Percentiles rank a stretch among this genome's conserved stretches.
Conservation (phyloP, 2,888 invertebrate genomes). For the Parascotia fuliginaria region DNA sequence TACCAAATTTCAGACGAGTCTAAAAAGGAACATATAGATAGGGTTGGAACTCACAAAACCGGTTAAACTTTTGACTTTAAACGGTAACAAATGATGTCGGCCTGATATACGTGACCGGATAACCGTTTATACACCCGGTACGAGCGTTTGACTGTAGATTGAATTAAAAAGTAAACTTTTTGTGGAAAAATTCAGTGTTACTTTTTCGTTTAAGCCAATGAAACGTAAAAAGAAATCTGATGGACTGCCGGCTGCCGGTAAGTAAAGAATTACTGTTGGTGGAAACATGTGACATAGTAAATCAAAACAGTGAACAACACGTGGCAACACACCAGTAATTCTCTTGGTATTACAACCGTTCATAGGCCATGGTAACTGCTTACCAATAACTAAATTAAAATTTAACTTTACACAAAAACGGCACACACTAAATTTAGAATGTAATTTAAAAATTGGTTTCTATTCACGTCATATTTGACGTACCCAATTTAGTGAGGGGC, state of each 20-base stretch:
- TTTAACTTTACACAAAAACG: too few relatives aligned
- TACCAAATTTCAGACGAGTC: not conserved
- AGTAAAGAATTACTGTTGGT: too few relatives aligned
- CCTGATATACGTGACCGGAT: constrained; percentile 38
- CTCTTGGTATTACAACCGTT: too few relatives aligned
- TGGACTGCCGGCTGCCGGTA: not conserved
- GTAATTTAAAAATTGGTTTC: not conserved
- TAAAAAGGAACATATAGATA: constrained; percentile 5
- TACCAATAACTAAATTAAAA: too few relatives aligned
- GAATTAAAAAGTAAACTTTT: constrained; percentile 29
- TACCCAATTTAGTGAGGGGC: not conserved
- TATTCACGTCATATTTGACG: not conserved
- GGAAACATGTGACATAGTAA: too few relatives aligned
- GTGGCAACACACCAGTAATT: too few relatives aligned
- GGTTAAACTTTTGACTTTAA: constrained; percentile 19
- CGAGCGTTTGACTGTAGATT: constrained; percentile 25
- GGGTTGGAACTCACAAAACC: constrained; percentile 15
- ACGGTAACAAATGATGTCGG: constrained; percentile 36
- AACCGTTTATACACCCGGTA: constrained; percentile 30
- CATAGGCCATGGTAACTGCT: too few relatives aligned
- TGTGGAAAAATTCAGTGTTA: constrained; percentile 4
- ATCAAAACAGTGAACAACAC: too few relatives aligned
- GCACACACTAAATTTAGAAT: too few relatives aligned
- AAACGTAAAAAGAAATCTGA: not conserved
- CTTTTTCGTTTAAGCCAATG: not conserved